These are phyloP conservation scores for Tigriopus californicus DNA, from an alignment of 2,888 invertebrate species.

Conservation along the genomic window DNA sequence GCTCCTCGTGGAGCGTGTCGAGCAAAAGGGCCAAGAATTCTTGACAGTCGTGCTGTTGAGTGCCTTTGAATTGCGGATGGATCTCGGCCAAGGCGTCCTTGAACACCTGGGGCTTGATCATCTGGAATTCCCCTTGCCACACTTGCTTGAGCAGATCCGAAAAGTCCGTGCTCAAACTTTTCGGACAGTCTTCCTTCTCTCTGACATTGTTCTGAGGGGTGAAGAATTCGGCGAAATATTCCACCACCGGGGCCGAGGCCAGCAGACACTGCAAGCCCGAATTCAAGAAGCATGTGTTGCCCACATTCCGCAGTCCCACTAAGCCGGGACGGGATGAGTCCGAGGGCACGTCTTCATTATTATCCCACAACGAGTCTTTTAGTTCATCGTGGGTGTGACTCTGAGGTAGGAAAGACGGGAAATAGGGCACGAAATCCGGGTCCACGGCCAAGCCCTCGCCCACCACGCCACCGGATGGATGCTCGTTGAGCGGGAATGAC, in stretches of 20 bases:
- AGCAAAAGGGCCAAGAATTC: conserved; percentile 41
- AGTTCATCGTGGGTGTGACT: too few relatives aligned
- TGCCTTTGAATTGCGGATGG: conserved; percentile 37
- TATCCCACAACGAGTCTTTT: too few relatives aligned
- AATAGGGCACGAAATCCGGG: too few relatives aligned
- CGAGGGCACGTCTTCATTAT: neutral
- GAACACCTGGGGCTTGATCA: conserved; percentile 36
- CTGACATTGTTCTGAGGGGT: neutral
- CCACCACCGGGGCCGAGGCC: conserved; percentile 34
- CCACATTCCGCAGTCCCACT: conserved; percentile 36
- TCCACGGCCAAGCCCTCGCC: too few relatives aligned
- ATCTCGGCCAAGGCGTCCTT: conserved; percentile 37
- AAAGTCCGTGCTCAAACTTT: neutral
- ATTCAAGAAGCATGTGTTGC: conserved; percentile 39
- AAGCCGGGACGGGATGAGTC: conserved; percentile 27
- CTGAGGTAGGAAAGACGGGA: too few relatives aligned
- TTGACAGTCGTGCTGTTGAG: conserved; percentile 41
- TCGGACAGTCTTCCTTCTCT: neutral
- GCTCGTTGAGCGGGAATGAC: neutral
- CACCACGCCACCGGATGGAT: too few relatives aligned
- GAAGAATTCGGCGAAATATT: conserved; percentile 31
- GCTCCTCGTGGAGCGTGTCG: conserved; percentile 41
- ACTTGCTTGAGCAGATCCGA: conserved; percentile 31
- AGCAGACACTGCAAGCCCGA: conserved; percentile 37
- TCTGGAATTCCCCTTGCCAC: conserved; percentile 37